Evolutionary conservation across 2,888 invertebrate genomes (phyloP).

Genomic region (Ptychoptera albimana): DNA sequence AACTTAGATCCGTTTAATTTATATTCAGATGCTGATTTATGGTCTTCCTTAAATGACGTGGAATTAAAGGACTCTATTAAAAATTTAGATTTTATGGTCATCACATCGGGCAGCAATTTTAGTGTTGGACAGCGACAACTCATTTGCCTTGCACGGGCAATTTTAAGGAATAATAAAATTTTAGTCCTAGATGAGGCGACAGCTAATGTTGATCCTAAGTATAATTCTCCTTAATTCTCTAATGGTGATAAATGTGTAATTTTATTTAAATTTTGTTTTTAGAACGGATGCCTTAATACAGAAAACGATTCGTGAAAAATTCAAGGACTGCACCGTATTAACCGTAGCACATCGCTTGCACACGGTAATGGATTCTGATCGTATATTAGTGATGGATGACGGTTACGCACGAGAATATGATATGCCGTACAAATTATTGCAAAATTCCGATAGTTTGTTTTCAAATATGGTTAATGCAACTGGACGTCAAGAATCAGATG

Average conservation of each 20-base stretch:
- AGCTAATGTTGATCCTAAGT: conserved; percentile 57
- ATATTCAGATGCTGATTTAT: conserved; percentile 24
- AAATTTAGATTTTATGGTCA: conserved; percentile 41
- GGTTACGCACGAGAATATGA: conserved; percentile 52
- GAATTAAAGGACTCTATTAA: conserved; percentile 53
- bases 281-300: conserved; percentile 71
- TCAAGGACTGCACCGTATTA: conserved; percentile 68
- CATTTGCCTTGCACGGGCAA: conserved; percentile 63
- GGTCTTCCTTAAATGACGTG: conserved; percentile 23
- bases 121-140: conserved; percentile 70
- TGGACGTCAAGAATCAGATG: conserved; percentile 28
- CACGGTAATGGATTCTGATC: conserved; percentile 86
- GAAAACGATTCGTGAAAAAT: conserved; percentile 63
- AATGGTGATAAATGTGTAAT: too few relatives aligned
- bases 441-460: conserved; percentile 42
- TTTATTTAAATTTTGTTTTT: conserved; percentile 34
- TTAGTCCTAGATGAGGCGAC: conserved; percentile 58
- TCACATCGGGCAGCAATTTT: conserved; percentile 58
- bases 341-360: conserved; percentile 85
- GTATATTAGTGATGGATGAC: conserved; percentile 72
- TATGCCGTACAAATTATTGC: conserved; percentile 11
- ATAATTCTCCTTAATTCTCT: too few relatives aligned
- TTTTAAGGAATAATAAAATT: conserved; percentile 41
- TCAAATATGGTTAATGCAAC: conserved; percentile 56
- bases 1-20: conserved; percentile 7